Percentiles rank a stretch among this genome's conserved stretches.
Conservation (phyloP, 2,797 vertebrate genomes). For the Loris lydekkerianus region DNA sequence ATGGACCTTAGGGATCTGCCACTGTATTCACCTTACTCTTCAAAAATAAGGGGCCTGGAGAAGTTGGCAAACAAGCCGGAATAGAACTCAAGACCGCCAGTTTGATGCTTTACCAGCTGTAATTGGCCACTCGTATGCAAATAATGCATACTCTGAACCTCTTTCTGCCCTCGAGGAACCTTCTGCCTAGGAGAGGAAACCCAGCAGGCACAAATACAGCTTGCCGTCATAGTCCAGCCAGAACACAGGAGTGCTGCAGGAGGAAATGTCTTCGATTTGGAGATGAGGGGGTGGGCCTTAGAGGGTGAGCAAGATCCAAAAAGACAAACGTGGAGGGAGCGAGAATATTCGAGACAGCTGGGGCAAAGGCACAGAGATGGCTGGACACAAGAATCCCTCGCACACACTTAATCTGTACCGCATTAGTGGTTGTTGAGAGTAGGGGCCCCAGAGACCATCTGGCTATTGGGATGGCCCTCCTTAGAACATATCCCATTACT, state of each 20-base stretch:
- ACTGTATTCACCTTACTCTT: not conserved
- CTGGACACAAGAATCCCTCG: not conserved
- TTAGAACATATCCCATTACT: not conserved
- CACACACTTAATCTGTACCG: not conserved
- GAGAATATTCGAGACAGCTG: not conserved
- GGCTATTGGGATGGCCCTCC: not conserved
- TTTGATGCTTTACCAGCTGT: not conserved
- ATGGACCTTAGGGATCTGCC: not conserved
- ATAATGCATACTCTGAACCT: not conserved
- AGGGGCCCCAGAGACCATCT: accelerated
- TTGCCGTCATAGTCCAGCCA: not conserved
- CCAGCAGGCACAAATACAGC: not conserved
- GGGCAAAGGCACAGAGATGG: not conserved
- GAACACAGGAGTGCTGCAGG: not conserved
- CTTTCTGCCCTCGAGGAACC: not conserved
- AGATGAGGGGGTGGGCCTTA: not conserved
- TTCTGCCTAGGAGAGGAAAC: not conserved
- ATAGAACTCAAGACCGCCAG: not conserved
- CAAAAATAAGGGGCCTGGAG: not conserved
- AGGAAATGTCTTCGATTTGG: not conserved
- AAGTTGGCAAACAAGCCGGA: not conserved
- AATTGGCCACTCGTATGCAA: not conserved
- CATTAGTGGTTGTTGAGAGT: not conserved
- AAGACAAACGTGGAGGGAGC: not conserved
- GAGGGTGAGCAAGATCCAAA: not conserved